Evolutionary conservation across 2,113 vertebrate genomes (phyloP), one percentile per base, ranked within the genome.

Genomic region (Ptilorrhoa leucosticta): DNA sequence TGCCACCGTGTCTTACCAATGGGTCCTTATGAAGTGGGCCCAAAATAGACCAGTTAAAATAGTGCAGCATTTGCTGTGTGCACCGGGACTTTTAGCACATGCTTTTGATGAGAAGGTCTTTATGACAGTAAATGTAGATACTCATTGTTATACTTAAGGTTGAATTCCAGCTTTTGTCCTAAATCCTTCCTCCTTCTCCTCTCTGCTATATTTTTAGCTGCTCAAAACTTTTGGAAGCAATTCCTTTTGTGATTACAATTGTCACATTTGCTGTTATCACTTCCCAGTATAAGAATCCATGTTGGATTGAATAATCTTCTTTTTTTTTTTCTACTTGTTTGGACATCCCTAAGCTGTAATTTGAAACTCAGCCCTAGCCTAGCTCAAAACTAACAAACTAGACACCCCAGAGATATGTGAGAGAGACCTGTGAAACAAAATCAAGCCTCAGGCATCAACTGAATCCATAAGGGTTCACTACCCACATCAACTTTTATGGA

Each of bases 181-280:
- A 92, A 92, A 61, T 73, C 37, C 53, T 86, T 45, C 42, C 44
- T 90, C 39, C 31, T 77, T 76, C 78, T 87, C 23, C 26, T 71
- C 47, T 65, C 71, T 16, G 6, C 39, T 37, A 5, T 35, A 31
- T 66, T 88, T 92, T 95, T 54, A 94, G 76, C 60, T 60, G 28
- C 64, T 92, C 37, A 71, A 58, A 84, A 71, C 47, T 81, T 88
- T 81, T 71, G 60, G 65, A 71, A 87, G 44, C 37, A 79, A 60
- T 84, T 82, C 31, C 35, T 89, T 95, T 89, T 92, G 26, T 92
- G 69, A 73, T 86, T 91, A 51, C 30, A 87, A n/a, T 61, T 91
- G 51, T 83, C 58, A 42, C 0, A 0, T 92, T 82, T 63, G 26
- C 58, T 83, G 37, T 93, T 93, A 57, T 11, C 40, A 69, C 27